phyloP scores from a whole-genome alignment of 1,140 invertebrate genomes.

The Drosophila orosa region DNA sequence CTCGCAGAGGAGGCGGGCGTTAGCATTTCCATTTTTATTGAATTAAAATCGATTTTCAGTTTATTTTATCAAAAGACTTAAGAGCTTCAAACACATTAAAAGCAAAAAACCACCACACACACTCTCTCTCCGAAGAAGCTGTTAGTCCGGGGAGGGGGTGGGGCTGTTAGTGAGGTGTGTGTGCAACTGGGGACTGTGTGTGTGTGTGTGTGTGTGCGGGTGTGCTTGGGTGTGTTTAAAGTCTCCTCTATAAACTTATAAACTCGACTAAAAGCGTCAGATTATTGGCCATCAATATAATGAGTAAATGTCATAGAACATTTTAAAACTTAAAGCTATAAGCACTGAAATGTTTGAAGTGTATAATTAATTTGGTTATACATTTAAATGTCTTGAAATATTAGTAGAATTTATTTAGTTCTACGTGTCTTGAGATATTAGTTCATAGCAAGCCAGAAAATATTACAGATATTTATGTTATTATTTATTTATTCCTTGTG shows the following conservation, averaged over 20 bases:
- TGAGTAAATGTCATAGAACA: neutral
- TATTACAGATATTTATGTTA: neutral
- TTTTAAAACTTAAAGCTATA: neutral
- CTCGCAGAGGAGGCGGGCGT: slow-evolving; percentile 3
- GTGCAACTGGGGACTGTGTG: neutral
- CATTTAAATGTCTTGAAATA: neutral
- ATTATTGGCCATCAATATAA: slow-evolving; percentile 9
- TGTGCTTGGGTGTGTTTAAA: neutral
- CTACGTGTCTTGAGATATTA: neutral
- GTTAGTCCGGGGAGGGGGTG: neutral
- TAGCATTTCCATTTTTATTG: slow-evolving; percentile 62
- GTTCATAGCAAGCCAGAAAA: neutral
- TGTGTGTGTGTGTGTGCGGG: neutral
- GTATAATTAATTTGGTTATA: neutral
- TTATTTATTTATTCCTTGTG: no score
- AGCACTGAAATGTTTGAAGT: neutral
- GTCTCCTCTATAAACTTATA: slow-evolving; percentile 18
- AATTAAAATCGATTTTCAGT: slow-evolving; percentile 66
- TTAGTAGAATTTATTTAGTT: neutral
- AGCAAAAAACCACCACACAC: slow-evolving; percentile 48
- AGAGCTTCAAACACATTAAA: slow-evolving; percentile 64
- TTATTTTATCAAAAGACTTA: slow-evolving; percentile 67
- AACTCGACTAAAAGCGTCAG: slow-evolving; percentile 6
- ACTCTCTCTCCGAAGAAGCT: slow-evolving; percentile 17
- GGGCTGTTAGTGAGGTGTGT: neutral